Percentiles rank a stretch among this genome's conserved stretches.
phyloP scores from a whole-genome alignment of 64 coral and sea anemone genomes.

The Anthopleura sola region DNA sequence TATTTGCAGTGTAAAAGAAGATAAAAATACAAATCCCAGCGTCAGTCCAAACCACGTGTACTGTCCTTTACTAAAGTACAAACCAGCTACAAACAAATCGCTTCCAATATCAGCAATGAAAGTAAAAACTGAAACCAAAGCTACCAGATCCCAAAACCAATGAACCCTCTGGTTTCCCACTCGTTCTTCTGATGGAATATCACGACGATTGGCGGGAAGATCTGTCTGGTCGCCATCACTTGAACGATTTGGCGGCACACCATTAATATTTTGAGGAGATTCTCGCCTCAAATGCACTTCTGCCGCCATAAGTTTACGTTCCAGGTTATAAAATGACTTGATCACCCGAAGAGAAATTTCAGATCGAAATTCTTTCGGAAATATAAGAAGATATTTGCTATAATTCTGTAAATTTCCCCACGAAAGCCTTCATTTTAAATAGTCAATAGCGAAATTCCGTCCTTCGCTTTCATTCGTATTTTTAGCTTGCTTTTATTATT shows the following conservation, averaged over 20 bases:
- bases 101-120: constrained; percentile 73
- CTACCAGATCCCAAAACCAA: constrained; percentile 70
- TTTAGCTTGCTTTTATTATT: not conserved
- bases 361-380: not conserved
- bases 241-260: not conserved
- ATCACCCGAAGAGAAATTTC: not conserved
- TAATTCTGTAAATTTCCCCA: not conserved
- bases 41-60: constrained; percentile 83
- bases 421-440: not conserved
- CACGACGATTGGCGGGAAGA: constrained; percentile 57
- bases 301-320: not conserved
- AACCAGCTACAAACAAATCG: constrained; percentile 68
- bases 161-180: not conserved
- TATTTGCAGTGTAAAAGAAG: constrained; percentile 70
- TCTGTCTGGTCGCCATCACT: constrained; percentile 61
- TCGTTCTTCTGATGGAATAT: not conserved
- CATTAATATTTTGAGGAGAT: not conserved
- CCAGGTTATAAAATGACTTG: not conserved
- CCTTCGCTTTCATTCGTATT: not conserved
- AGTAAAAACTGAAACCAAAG: constrained; percentile 61
- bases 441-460: not conserved
- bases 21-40: constrained; percentile 66
- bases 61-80: constrained; percentile 54
- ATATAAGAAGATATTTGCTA: not conserved
- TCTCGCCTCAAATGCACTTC: not conserved